Evolutionary conservation across 2,888 invertebrate species (phyloP), one percentile per base, ranked within the genome.

Genomic region (Zootermopsis nevadensis): DNA sequence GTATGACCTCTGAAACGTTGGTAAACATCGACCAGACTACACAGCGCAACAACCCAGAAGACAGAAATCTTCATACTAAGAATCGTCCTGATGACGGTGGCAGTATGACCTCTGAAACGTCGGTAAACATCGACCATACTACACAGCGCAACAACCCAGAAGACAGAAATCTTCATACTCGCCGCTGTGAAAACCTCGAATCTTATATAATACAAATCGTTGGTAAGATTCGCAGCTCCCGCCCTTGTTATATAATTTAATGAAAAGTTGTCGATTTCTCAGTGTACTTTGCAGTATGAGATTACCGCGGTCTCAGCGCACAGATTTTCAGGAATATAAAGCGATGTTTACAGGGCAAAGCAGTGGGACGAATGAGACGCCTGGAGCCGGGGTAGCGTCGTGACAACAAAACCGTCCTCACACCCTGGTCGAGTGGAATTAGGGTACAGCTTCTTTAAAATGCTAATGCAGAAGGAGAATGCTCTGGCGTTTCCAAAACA

Each of bases 291-390:
- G 55, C 15, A 55, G 55, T 15, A 12, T 48, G 48, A 48, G 10
- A 48, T 48, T 48, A 0, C 27, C 15, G 60, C 7, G 60, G 27
- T 27, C n/a, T 60, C 24, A 6, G 27, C n/a, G 0, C 60, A 12
- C 60, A 27, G 4, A 27, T 60, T 60, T 60, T n/a, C 60, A 60
- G 60, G 60, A 60, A 60, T 60, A 60, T 60, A 60, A 60, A 60
- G 60, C 7, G 60, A n/a, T 60, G 60, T 60, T 60, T 60, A 60
- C 60, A 0, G 27, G n/a, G 1, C 60, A n/a, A 27, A 27, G 3
- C 60, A 60, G 69, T 69, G 69, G 69, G 31, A 69, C 69, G 33
- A 69, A 69, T 22, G 15, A 33, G 69, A 69, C 69, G 69, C 33
- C 33, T 69, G 69, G 69, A 31, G 69, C 33, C 69, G 15, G 69